Base-by-base conservation (phyloP, 1,140 invertebrate species). In the Drosophila obscura region DNA sequence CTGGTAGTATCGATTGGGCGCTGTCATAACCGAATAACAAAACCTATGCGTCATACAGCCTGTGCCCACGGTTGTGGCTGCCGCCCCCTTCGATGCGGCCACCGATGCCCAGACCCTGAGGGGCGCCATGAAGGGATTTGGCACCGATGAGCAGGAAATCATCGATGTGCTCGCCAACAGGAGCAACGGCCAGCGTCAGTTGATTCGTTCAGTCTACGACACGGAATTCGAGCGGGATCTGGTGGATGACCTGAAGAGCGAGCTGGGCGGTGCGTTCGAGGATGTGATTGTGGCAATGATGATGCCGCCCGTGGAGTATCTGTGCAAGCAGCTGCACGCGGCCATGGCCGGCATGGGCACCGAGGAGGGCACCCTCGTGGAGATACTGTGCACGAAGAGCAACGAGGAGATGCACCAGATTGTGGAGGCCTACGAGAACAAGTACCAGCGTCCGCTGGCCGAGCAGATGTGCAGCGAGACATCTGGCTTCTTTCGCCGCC, bases 391-490 rank as follows among this genome's bases (percentile, higher is more conserved):
- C 88, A 95, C 95, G 2, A 93, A 94, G 66, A 93, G 93, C 46
- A 96, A 95, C 90, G 92, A 93, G 31, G 94, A 96, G 89, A 94
- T 96, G 39, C 92, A 93, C 4, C 91, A 93, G 58, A 94, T 96
- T 49, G 94, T 94, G 15, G 91, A 93, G 9, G 92, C 93, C 4
- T 96, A 96, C 77, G 94, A 96, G 92, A 93, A 92, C 77, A 89
- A 95, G 78, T 97, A 95, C 84, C 93, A 94, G 46, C 94, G 94
- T 2, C 95, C 95, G 1, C 82, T 97, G 72, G 96, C 96, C 44
- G 94, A 95, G 73, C 95, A 96, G 90, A 93, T 97, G 91, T 94
- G 94, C 76, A 94, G 94, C 44, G 96, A 97, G 89, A 97, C 96
- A 0, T 95, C 95, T 0, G 96, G 96, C 2, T 93, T 96, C 90